Conservation (phyloP, 2,888 invertebrate species). For the Caenorhabditis afra region DNA sequence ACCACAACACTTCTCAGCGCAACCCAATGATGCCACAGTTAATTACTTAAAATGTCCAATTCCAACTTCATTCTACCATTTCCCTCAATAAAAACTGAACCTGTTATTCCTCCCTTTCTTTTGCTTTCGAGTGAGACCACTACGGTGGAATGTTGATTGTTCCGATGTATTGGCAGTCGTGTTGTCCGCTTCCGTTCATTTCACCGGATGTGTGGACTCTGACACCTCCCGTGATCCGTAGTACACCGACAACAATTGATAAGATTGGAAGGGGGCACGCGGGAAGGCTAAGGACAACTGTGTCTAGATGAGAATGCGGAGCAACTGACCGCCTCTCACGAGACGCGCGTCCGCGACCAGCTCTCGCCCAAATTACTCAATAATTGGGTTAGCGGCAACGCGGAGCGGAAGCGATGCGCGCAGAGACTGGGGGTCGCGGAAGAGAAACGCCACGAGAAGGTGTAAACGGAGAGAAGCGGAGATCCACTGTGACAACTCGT, state of each 20-base stretch:
- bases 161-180: no score
- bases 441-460: conserved; percentile 47
- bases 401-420: conserved; percentile 29
- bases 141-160: no score
- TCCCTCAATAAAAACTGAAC: no score
- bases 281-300: conserved; percentile 17
- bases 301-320: conserved; percentile 16
- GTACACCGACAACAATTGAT: conserved; percentile 56
- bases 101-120: no score
- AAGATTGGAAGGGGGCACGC: conserved; percentile 7
- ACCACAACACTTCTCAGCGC: neutral
- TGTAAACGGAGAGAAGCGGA: conserved; percentile 50
- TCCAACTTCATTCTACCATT: no score
- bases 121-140: no score
- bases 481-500: conserved; percentile 51
- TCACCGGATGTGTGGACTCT: conserved; percentile 31
- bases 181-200: neutral
- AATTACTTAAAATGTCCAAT: no score
- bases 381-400: conserved; percentile 31
- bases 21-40: no score
- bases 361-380: conserved; percentile 12
- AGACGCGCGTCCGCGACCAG: neutral
- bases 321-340: conserved; percentile 40
- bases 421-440: conserved; percentile 4
- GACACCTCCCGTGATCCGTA: conserved; percentile 34